Base-by-base conservation (phyloP, 2,797 vertebrate genomes). In the Macropus fuliginosus region DNA sequence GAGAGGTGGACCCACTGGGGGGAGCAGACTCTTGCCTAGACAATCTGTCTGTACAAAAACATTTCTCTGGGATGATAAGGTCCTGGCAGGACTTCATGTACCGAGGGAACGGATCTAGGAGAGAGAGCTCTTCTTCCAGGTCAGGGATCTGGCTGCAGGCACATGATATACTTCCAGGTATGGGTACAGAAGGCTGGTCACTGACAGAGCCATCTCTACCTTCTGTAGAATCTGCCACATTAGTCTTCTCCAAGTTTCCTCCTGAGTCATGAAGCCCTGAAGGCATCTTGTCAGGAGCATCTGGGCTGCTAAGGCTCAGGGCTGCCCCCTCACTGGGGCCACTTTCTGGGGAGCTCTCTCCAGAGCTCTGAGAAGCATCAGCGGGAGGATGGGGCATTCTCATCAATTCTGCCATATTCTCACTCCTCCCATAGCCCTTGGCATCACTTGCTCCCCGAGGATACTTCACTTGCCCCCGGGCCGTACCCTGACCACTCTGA, bases 81-180 rank as follows among this genome's bases (percentile, higher is more conserved):
- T 98, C 99, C 97, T 98, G 98, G 95, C 99, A 99, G 96, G 98
- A 99, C 97, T 98, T 99, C 98, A 99, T 98, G 97, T 99, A 99
- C 93, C 98, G 98, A 91, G 99, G 99, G 8, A 99, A 98, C 0
- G 99, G 99, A 95, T 99, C 99, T 0, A 99, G 98, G 94, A 99
- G 97, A 46, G 99, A 99, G 1, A 98, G 98, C 5, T 99, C 99
- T 14, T 99, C 99, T 92, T 99, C 98, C 95, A 98, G 96, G 55
- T 98, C 98, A 27, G 99, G 98, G 91, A 98, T 98, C 94, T 95
- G 98, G 89, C 98, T 95, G 93, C 98, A 99, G 91, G 95, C 54
- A 66, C 98, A 99, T 0, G 0, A 96, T 0, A 62, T 40, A 55
- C 91, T 54, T 62, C 92, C 94, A 0, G 40, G 94, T 0, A 92